phyloP scores from a whole-genome alignment of 2,113 vertebrate genomes.

The Protobothrops flavoviridis region DNA sequence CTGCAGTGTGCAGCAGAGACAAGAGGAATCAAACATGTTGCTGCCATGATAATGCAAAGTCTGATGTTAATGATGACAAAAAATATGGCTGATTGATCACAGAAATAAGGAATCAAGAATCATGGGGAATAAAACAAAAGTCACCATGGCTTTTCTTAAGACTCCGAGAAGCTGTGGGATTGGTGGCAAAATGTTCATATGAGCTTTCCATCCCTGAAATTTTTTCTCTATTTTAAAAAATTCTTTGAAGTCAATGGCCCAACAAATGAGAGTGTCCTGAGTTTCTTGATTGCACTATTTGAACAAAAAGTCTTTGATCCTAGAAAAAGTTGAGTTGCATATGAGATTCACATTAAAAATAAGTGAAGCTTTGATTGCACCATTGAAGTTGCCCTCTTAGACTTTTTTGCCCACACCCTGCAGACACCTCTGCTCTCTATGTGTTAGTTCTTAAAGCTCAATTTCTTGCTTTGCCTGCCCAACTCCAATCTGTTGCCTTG shows the following conservation, averaged over 20 bases:
- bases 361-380: background rate
- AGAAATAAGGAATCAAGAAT: background rate
- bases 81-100: background rate
- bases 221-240: background rate
- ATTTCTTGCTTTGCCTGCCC: background rate
- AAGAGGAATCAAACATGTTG: slow-evolving; percentile 39
- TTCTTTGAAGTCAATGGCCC: background rate
- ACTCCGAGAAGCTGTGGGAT: background rate
- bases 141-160: background rate
- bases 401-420: no score
- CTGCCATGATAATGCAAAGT: slow-evolving; percentile 49
- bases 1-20: slow-evolving; percentile 23
- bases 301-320: background rate
- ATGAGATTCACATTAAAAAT: background rate
- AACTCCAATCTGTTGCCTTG: background rate
- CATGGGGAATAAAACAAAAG: background rate
- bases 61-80: slow-evolving; percentile 21
- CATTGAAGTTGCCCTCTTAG: background rate
- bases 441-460: background rate
- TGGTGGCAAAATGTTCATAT: background rate
- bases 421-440: background rate
- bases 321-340: background rate
- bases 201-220: background rate
- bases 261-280: background rate
- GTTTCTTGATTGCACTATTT: background rate